These are phyloP conservation scores for Glyptemys insculpta DNA, from an alignment of 2,797 vertebrate species.

Conservation along the genomic window DNA sequence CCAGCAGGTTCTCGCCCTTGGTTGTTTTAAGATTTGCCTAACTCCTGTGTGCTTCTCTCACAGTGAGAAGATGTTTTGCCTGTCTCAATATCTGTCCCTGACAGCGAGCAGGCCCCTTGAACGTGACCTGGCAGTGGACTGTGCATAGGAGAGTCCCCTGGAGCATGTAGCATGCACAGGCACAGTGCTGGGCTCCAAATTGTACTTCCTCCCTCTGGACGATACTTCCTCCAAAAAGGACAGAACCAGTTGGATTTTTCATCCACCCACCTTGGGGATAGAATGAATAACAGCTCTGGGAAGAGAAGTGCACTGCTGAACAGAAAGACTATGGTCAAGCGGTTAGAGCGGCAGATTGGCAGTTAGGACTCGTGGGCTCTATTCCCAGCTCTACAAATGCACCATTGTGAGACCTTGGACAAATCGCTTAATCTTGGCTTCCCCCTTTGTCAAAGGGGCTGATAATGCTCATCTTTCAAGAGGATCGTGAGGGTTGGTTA, in stretches of 20 bases:
- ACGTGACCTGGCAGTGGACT: conserved; percentile 43
- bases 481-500: neutral
- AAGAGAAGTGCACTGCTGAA: fast-evolving
- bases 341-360: neutral
- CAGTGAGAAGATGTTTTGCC: conserved; percentile 76
- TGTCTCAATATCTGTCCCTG: conserved; percentile 72
- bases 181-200: neutral
- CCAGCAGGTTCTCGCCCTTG: neutral
- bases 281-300: neutral
- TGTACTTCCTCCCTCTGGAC: neutral
- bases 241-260: neutral
- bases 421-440: neutral
- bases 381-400: neutral
- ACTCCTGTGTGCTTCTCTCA: conserved; percentile 49
- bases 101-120: conserved; percentile 25
- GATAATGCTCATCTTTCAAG: neutral
- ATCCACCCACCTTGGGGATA: neutral
- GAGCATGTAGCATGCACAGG: neutral
- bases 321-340: neutral
- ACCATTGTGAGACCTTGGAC: neutral
- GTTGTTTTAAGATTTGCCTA: neutral
- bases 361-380: neutral
- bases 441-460: neutral
- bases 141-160: conserved; percentile 44
- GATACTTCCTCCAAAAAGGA: neutral